Evolutionary conservation across 2,888 invertebrate genomes (phyloP), one percentile per base, ranked within the genome.

Genomic region (Eudasyphora cyanicolor): DNA sequence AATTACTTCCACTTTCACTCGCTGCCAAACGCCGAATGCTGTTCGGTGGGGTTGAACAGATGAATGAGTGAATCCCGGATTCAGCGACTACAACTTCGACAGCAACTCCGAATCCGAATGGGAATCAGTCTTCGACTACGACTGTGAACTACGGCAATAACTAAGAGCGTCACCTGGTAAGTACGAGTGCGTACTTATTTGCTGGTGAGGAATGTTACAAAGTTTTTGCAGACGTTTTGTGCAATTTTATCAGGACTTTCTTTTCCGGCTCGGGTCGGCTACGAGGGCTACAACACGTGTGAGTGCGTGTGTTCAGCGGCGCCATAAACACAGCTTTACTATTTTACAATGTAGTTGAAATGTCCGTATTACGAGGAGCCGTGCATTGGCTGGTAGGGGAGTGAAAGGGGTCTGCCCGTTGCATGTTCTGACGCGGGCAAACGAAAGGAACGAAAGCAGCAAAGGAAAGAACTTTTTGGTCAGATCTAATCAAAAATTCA

Each of bases 401-500:
- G 67, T 69, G 49, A 67, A n/a, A n/a, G n/a, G n/a, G n/a, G n/a
- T n/a, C n/a, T n/a, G 86, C 85, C 79, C 82, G 84, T 84, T 86
- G 87, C 87, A 87, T 86, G 86, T 88, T 27, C 67, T 75, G 79
- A 54, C 73, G 49, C 49, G 67, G 82, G 69, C 64, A 62, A 69
- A 77, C 45, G 67, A 42, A 74, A 75, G 73, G 27, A 60, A 38
- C n/a, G n/a, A n/a, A n/a, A n/a, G n/a, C n/a, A n/a, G n/a, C n/a
- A n/a, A 35, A 69, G 69, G 51, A 62, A 51, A 87, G 89, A 90
- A 89, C 88, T 89, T 84, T 84, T 89, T 89, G 87, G 86, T 85
- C 90, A 89, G 89, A 90, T 90, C 89, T 90, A 90, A 90, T 90
- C 90, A 90, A 89, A 90, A 90, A 90, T 90, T 90, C 90, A 90